A percentile compares a stretch with the other conserved stretches of the same genome.
phyloP scores from a whole-genome alignment of 2,113 vertebrate genomes.

The Ciconia stormi region DNA sequence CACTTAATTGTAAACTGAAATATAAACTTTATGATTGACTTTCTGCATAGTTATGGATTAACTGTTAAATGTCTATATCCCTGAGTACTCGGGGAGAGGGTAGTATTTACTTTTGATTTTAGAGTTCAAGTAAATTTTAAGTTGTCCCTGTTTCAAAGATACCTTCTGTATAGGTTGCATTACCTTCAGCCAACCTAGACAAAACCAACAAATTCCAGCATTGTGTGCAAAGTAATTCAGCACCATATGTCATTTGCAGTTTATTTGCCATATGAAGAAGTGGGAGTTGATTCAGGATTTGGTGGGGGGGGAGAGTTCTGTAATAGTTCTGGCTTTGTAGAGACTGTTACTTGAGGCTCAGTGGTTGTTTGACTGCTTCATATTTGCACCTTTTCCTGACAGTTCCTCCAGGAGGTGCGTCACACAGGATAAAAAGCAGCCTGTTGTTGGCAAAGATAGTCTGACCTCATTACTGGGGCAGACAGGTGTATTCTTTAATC shows the following conservation, averaged over 20 bases:
- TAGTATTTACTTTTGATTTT: background rate
- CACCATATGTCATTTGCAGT: background rate
- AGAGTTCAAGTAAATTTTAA: background rate
- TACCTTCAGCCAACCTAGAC: background rate
- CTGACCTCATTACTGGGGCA: slow-evolving; percentile 31
- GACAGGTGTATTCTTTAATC: slow-evolving; percentile 54
- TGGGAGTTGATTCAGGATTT: background rate
- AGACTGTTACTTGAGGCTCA: background rate
- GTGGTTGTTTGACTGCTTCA: background rate
- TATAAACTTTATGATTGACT: background rate
- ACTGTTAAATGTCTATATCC: background rate
- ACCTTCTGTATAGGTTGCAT: background rate
- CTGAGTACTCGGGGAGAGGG: background rate
- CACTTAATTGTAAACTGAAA: background rate
- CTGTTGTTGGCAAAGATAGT: background rate
- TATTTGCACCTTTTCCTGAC: background rate
- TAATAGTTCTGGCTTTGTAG: background rate
- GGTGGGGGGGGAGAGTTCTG: background rate
- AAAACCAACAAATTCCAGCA: background rate
- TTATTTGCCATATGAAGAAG: background rate
- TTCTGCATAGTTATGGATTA: background rate
- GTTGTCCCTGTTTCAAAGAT: background rate
- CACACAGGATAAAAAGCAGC: background rate
- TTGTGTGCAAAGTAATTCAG: background rate
- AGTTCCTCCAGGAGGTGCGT: background rate